A percentile compares a stretch with the other conserved stretches of the same genome.
phyloP scores from a whole-genome alignment of 2,113 vertebrate species.

The Bagarius yarrelli region DNA sequence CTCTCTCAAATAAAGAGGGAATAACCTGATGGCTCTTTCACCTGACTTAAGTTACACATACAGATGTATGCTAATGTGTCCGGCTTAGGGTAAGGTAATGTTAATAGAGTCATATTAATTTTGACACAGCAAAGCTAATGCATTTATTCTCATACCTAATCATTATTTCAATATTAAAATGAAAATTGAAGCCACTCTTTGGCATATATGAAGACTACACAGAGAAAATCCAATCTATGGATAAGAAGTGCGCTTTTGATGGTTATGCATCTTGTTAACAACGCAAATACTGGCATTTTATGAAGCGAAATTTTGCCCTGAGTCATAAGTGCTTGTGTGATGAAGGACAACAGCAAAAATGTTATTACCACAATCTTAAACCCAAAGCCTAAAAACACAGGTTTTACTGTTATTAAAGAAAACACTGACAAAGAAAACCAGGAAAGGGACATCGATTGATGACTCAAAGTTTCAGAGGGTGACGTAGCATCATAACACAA shows the following conservation, averaged over 20 bases:
- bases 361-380: not conserved
- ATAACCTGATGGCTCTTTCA: conserved; percentile 6
- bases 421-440: not conserved
- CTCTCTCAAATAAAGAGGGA: conserved; percentile 24
- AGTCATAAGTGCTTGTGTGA: no score
- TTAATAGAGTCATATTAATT: conserved; percentile 32
- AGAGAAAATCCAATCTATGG: conserved; percentile 1
- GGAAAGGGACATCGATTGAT: not conserved
- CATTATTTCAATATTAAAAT: not conserved
- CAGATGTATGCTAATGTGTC: conserved; percentile 41
- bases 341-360: not conserved
- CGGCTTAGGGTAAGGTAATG: conserved; percentile 32
- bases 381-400: not conserved
- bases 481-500: no score
- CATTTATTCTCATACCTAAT: conserved; percentile 1
- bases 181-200: no score
- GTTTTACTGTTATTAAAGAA: not conserved
- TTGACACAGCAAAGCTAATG: not conserved
- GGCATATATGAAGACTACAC: not conserved
- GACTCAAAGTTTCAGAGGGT: not conserved
- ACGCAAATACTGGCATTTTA: not conserved
- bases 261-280: not conserved
- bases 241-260: not conserved
- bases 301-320: not conserved
- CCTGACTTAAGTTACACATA: conserved; percentile 37